Percentiles rank a stretch among this genome's conserved stretches.
phyloP scores from a whole-genome alignment of 2,888 invertebrate genomes.

The Microplitis manilae region DNA sequence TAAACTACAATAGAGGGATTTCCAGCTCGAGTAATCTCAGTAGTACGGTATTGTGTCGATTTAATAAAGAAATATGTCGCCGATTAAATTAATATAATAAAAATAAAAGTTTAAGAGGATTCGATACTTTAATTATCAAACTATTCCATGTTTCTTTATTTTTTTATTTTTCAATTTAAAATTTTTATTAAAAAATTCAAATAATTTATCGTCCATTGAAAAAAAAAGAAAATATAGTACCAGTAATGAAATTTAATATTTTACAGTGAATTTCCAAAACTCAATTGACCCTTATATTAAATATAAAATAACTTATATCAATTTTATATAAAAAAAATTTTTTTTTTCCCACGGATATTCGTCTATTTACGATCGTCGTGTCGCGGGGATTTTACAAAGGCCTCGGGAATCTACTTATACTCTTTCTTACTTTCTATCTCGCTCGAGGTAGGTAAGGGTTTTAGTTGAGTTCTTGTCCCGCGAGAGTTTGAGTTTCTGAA shows the following conservation, averaged over 20 bases:
- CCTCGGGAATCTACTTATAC: slow-evolving; percentile 65
- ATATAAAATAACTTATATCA: not conserved
- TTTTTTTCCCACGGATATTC: slow-evolving; percentile 49
- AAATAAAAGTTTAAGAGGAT: not conserved
- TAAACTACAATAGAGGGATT: slow-evolving; percentile 65
- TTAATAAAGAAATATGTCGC: slow-evolving; percentile 62
- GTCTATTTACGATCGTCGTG: slow-evolving; percentile 49
- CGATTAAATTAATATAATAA: not conserved
- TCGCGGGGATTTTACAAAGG: slow-evolving; percentile 57
- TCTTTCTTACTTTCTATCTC: slow-evolving; percentile 10
- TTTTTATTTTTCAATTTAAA: not conserved
- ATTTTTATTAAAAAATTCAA: not conserved
- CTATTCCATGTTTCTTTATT: too few species aligned
- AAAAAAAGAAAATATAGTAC: not conserved
- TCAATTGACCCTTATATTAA: not conserved
- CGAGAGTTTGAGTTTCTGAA: slow-evolving; percentile 50
- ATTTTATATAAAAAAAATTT: slow-evolving; percentile 5
- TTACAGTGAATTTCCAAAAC: not conserved
- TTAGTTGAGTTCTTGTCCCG: slow-evolving; percentile 55
- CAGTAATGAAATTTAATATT: not conserved
- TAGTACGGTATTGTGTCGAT: slow-evolving; percentile 63
- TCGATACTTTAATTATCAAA: too few species aligned
- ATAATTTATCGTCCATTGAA: not conserved
- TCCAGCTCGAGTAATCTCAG: slow-evolving; percentile 66
- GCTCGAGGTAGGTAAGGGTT: slow-evolving; percentile 45